Percentiles rank a stretch among this genome's conserved stretches.
Conservation (phyloP, 2,113 vertebrate species). For the Solea senegalensis region DNA sequence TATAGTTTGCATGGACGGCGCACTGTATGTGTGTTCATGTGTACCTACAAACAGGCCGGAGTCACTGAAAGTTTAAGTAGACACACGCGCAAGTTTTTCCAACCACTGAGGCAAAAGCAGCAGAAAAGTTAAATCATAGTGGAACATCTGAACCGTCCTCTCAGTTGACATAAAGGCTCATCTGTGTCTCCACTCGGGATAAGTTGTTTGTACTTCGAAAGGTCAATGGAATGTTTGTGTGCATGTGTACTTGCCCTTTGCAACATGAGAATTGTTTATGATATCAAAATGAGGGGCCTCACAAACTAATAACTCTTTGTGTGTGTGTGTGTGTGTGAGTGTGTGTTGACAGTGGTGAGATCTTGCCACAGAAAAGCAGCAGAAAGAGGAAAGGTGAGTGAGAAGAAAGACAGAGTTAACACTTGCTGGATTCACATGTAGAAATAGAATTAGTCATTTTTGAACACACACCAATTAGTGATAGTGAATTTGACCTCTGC, state of each 20-base stretch:
- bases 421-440: background rate
- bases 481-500: too few species aligned
- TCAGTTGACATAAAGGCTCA: slow-evolving; percentile 39
- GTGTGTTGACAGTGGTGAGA: background rate
- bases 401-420: background rate
- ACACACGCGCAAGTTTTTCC: slow-evolving; percentile 26
- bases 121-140: slow-evolving; percentile 52
- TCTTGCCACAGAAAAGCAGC: background rate
- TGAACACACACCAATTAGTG: too few species aligned
- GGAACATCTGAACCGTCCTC: slow-evolving; percentile 59
- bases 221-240: slow-evolving; percentile 14
- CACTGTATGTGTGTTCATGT: slow-evolving; percentile 19
- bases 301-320: background rate
- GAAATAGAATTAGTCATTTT: too few species aligned
- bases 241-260: background rate
- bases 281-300: slow-evolving; percentile 35
- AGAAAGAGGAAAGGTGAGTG: background rate
- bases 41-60: slow-evolving; percentile 41
- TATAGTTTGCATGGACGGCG: background rate
- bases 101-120: slow-evolving; percentile 34
- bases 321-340: too few species aligned
- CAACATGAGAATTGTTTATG: slow-evolving; percentile 49
- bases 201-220: background rate
- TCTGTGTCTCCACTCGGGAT: slow-evolving; percentile 25
- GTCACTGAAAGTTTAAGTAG: slow-evolving; percentile 39